Evolutionary conservation across 2,797 vertebrate species (phyloP).

Genomic region (Sebastes goodei): DNA sequence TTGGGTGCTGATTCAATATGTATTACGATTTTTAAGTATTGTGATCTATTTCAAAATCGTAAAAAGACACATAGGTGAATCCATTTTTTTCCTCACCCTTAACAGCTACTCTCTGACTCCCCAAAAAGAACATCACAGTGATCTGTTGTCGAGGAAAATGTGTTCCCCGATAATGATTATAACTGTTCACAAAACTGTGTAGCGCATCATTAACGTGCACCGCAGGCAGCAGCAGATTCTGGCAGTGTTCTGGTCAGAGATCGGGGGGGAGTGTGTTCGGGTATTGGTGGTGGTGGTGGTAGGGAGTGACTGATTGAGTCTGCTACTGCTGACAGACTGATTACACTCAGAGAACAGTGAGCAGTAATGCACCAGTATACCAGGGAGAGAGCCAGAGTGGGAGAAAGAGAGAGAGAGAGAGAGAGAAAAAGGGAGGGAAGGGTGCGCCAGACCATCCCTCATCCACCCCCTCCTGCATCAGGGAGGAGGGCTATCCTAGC

Average conservation of each 20-base stretch:
- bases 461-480: constrained; percentile 46
- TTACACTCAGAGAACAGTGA: constrained; percentile 59
- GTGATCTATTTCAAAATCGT: no score
- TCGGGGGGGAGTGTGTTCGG: constrained; percentile 30
- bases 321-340: constrained; percentile 73
- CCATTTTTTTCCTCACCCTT: no score
- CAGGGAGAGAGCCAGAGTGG: constrained; percentile 5
- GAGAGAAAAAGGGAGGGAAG: constrained; percentile 19
- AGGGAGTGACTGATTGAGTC: constrained; percentile 64
- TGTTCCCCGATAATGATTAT: background rate
- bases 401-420: background rate
- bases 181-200: constrained; percentile 8
- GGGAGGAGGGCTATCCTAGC: constrained; percentile 75
- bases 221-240: constrained; percentile 34
- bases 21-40: no score
- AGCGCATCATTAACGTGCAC: constrained; percentile 11
- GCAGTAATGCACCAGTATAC: constrained; percentile 71
- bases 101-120: background rate
- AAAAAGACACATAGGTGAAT: no score
- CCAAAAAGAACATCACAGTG: background rate
- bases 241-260: constrained; percentile 43
- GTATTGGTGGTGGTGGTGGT: constrained; percentile 17
- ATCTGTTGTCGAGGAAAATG: background rate
- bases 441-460: constrained; percentile 56
- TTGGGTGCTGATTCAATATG: no score